Evolutionary conservation across 2,113 vertebrate species (phyloP), one percentile per base, ranked within the genome.

Genomic region (Myrmecobius fasciatus): DNA sequence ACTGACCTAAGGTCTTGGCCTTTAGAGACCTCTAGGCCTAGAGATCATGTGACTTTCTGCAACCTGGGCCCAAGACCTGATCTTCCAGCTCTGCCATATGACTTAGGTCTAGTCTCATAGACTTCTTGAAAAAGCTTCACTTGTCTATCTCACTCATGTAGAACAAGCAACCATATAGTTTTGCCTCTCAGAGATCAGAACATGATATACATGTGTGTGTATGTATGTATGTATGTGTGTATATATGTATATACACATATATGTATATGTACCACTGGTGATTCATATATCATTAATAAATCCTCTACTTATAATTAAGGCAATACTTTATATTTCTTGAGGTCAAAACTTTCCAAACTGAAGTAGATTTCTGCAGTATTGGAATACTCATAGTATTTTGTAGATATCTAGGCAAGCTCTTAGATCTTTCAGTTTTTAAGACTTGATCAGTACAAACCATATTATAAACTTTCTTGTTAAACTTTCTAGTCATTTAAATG

Each of bases 401-500:
- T 89, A 89, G 54, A 48, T 46, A 47, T 56, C 25, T 60, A 94
- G 52, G 52, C 83, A 67, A 91, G 14, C 46, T 93, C 90, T 89
- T 96, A 95, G 53, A 52, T 53, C 54, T 20, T 43, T 31, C 92
- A 92, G 25, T 53, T 92, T 6, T 75, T 88, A 93, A 96, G 95
- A 52, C 47, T 56, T 52, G 93, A n/a, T 60, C 91, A 52, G 14
- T 22, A 67, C 52, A 47, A 92, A 56, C 91, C 89, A 54, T 8
- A 26, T 91, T 49, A 49, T 49, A 91, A 52, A 25, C 94, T 95
- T 96, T 93, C 89, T 89, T 94, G 92, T 91, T 89, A 53, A 93
- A 28, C 43, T 49, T 36, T 53, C 91, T 22, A 91, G 53, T n/a
- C 11, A 52, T 43, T 47, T 36, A 48, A 90, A 92, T 49, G 36